These are phyloP conservation scores for Theonella swinhoei DNA, from an alignment of 37 sponge, comb jelly and placozoan genomes.

Conservation along the genomic window DNA sequence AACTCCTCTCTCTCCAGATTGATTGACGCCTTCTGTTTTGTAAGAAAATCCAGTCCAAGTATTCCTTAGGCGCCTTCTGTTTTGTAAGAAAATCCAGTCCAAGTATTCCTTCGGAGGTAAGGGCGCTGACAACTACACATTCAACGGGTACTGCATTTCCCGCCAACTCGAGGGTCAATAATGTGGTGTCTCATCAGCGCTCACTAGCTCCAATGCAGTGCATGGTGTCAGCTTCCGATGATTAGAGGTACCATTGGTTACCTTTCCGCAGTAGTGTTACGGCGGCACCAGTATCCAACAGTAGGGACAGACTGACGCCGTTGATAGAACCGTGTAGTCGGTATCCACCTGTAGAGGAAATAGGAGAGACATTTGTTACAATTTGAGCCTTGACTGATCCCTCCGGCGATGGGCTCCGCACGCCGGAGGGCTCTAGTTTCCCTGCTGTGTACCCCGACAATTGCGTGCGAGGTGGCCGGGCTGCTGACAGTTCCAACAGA, in stretches of 20 bases:
- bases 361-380: background rate
- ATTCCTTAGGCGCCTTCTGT: constrained; percentile 8
- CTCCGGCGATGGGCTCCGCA: constrained; percentile 26
- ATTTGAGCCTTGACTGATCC: constrained; percentile 7
- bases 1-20: background rate
- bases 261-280: constrained; percentile 49
- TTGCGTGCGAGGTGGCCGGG: constrained; percentile 34
- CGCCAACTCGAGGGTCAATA: constrained; percentile 1
- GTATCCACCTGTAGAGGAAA: constrained; percentile 8
- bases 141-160: background rate
- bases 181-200: constrained; percentile 34
- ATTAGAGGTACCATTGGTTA: background rate
- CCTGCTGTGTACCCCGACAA: constrained; percentile 13
- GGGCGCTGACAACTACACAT: constrained; percentile 20
- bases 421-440: constrained; percentile 39
- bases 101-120: constrained; percentile 36
- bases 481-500: constrained; percentile 40
- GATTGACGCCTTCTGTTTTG: background rate
- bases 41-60: constrained; percentile 15
- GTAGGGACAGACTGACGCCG: constrained; percentile 8
- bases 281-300: constrained; percentile 60
- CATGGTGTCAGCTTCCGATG: constrained; percentile 42
- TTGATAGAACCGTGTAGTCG: constrained; percentile 5
- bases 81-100: constrained; percentile 44
- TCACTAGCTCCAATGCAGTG: constrained; percentile 23